Conservation (phyloP, 2,797 vertebrate species). For the Tamandua tetradactyla region DNA sequence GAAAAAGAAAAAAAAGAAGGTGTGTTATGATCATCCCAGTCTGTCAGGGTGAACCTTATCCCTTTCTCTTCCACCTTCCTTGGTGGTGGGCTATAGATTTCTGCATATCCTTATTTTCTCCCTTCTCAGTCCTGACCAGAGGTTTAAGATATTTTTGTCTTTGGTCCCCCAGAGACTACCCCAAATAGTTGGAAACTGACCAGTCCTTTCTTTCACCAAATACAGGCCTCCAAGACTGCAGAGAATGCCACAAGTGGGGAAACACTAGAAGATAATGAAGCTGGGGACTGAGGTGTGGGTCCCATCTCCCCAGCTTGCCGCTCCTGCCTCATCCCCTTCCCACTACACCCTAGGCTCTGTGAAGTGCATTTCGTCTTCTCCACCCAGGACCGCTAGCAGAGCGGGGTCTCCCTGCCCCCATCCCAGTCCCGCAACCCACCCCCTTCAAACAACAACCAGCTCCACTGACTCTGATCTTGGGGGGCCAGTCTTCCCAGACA, state of each 20-base stretch:
- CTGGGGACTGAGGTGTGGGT: conserved; percentile 88
- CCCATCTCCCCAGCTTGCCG: conserved; percentile 65
- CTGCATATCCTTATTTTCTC: neutral
- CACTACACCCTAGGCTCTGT: conserved; percentile 72
- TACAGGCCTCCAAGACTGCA: conserved; percentile 94
- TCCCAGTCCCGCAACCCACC: conserved; percentile 47
- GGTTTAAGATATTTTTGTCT: neutral
- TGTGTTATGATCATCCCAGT: conserved; percentile 72
- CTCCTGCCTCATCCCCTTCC: conserved; percentile 77
- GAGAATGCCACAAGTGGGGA: conserved; percentile 94
- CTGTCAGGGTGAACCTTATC: neutral
- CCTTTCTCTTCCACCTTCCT: neutral
- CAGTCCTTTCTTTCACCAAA: conserved; percentile 27
- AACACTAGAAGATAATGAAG: conserved; percentile 91
- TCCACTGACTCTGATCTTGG: conserved; percentile 81
- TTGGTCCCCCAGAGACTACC: neutral
- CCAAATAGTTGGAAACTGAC: conserved; percentile 9
- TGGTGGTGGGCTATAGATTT: neutral
- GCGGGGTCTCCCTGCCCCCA: conserved; percentile 57
- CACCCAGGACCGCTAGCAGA: conserved; percentile 71
- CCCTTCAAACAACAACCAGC: conserved; percentile 77
- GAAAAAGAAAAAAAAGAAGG: conserved; percentile 99
- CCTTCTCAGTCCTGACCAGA: neutral
- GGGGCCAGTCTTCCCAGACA: conserved; percentile 80
- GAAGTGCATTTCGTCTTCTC: conserved; percentile 70